Evolutionary conservation across 1,140 invertebrate species (phyloP).

Genomic region (Thrips palmi): DNA sequence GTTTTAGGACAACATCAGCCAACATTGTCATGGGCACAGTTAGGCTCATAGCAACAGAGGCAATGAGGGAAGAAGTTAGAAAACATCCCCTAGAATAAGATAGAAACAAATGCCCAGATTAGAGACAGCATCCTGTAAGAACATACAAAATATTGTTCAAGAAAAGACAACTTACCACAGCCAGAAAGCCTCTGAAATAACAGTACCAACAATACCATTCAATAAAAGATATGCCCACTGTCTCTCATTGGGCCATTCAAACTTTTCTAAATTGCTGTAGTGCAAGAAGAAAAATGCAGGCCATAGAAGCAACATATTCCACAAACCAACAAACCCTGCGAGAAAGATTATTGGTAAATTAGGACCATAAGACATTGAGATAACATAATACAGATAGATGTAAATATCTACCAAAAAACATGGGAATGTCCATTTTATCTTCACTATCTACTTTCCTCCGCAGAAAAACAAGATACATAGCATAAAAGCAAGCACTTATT

Average conservation of each 20-base stretch:
- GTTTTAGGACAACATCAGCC: constrained; percentile 58
- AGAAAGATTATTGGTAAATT: constrained; percentile 13
- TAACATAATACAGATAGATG: background rate
- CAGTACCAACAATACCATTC: constrained; percentile 74
- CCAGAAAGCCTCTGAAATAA: constrained; percentile 73
- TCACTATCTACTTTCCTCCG: constrained; percentile 64
- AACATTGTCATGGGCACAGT: constrained; percentile 74
- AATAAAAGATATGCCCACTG: constrained; percentile 61
- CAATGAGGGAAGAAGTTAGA: constrained; percentile 70
- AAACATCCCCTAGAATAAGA: constrained; percentile 62
- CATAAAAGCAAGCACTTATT: constrained; percentile 68
- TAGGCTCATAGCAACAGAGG: constrained; percentile 60
- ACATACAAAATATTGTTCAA: constrained; percentile 2
- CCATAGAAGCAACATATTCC: constrained; percentile 65
- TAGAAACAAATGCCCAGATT: constrained; percentile 14
- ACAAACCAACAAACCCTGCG: constrained; percentile 71
- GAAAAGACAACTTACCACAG: constrained; percentile 43
- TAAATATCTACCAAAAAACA: constrained; percentile 61
- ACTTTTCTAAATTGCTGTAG: constrained; percentile 53
- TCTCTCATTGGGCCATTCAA: constrained; percentile 58
- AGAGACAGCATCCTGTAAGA: too few relatives aligned
- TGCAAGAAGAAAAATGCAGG: constrained; percentile 71
- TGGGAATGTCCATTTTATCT: constrained; percentile 71
- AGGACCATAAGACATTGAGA: constrained; percentile 7
- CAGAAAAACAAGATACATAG: constrained; percentile 65